Evolutionary conservation across 64 coral and sea anemone genomes (phyloP).

Genomic region (Stichodactyla helianthus): DNA sequence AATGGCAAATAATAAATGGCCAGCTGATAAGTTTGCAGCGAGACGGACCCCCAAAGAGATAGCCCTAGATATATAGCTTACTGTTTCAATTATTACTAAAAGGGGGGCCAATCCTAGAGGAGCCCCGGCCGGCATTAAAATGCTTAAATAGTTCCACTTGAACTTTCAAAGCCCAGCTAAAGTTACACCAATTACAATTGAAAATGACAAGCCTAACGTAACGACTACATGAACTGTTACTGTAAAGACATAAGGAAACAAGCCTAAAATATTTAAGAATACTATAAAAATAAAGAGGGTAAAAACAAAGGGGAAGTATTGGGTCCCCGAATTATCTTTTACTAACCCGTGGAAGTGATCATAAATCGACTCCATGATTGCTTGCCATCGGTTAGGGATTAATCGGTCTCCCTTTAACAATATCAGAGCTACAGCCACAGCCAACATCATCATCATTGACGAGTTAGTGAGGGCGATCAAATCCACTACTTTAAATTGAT

Average conservation of each 20-base stretch:
- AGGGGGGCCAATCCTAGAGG: constrained; percentile 66
- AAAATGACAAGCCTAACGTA: constrained; percentile 62
- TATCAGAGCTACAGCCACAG: constrained; percentile 59
- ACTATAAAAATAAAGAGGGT: constrained; percentile 75
- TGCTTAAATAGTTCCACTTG: constrained; percentile 66
- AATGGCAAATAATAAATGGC: constrained; percentile 82
- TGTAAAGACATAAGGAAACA: constrained; percentile 80
- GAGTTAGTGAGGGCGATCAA: constrained; percentile 73
- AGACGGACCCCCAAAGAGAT: constrained; percentile 75
- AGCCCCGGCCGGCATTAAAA: constrained; percentile 68
- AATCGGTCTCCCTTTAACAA: constrained; percentile 67
- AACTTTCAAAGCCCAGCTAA: constrained; percentile 65
- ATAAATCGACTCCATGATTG: constrained; percentile 70
- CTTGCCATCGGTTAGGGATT: constrained; percentile 71
- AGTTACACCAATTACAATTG: constrained; percentile 73
- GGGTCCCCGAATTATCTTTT: constrained; percentile 69
- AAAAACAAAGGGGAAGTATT: constrained; percentile 70
- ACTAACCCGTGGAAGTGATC: constrained; percentile 65
- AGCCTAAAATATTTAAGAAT: constrained; percentile 73
- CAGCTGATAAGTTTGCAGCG: constrained; percentile 71
- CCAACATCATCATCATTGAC: constrained; percentile 79
- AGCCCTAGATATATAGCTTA: constrained; percentile 69
- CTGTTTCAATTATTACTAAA: constrained; percentile 70
- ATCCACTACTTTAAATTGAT: constrained; percentile 82
- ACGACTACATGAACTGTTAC: constrained; percentile 71